Evolutionary conservation across 1,140 invertebrate species (phyloP).

Genomic region (Drosophila subobscura): DNA sequence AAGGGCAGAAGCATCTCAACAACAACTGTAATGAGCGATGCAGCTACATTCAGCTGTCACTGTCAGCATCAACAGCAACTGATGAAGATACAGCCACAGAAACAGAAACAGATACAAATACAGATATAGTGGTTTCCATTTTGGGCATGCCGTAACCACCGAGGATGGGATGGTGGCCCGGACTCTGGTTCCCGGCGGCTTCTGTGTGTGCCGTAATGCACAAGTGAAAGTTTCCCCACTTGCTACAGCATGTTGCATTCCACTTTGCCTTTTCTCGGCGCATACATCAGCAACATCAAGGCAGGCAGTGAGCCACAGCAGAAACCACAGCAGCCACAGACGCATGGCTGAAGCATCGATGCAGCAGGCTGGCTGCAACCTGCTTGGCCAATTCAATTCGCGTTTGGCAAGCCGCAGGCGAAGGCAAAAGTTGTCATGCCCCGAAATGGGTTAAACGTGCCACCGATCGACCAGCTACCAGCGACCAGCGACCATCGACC

Average conservation of each 20-base stretch:
- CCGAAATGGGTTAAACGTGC: slow-evolving; percentile 78
- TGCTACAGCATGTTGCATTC: slow-evolving; percentile 54
- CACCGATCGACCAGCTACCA: slow-evolving; percentile 31
- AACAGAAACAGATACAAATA: slow-evolving; percentile 8
- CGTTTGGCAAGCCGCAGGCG: slow-evolving; percentile 57
- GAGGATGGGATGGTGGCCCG: slow-evolving; percentile 19
- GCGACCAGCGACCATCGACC: too few relatives aligned
- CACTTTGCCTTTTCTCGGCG: slow-evolving; percentile 41
- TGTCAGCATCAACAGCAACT: slow-evolving; percentile 12
- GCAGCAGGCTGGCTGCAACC: slow-evolving; percentile 13
- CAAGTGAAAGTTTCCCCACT: slow-evolving; percentile 79
- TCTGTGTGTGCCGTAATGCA: slow-evolving; percentile 59
- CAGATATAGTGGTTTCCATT: slow-evolving; percentile 39
- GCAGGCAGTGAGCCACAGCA: slow-evolving; percentile 43
- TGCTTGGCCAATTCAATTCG: slow-evolving; percentile 47
- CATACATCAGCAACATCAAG: slow-evolving; percentile 63
- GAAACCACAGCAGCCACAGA: slow-evolving; percentile 6
- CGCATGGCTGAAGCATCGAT: slow-evolving; percentile 13
- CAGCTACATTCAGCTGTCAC: slow-evolving; percentile 54
- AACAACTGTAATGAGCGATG: slow-evolving; percentile 1
- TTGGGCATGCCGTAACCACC: slow-evolving; percentile 34
- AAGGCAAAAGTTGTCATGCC: slow-evolving; percentile 77
- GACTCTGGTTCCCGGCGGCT: slow-evolving; percentile 27
- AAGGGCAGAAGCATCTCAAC: slow-evolving; percentile 38
- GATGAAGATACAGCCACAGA: slow-evolving; percentile 11